These are phyloP conservation scores for Hucho hucho DNA, from an alignment of 2,113 vertebrate genomes.

Conservation along the genomic window DNA sequence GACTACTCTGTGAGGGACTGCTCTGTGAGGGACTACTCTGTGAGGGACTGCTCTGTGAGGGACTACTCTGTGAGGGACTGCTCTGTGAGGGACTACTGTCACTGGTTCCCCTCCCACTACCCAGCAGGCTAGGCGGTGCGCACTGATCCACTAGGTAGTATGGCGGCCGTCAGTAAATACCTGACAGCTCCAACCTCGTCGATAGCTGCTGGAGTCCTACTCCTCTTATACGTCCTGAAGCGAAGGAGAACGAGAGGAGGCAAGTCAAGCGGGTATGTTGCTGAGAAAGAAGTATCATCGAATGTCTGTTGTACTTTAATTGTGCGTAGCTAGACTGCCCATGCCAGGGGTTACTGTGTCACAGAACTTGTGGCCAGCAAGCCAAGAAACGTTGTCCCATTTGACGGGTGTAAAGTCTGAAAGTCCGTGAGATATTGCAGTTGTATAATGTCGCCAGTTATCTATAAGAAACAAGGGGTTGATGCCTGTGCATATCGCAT, in stretches of 20 bases:
- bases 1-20: background rate
- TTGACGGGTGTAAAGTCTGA: no score
- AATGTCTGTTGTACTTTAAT: no score
- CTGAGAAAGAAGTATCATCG: no score
- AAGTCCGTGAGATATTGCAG: no score
- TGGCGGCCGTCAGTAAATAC: conserved; percentile 91
- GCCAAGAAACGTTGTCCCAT: no score
- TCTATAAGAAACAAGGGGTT: no score
- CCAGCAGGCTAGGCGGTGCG: background rate
- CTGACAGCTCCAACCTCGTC: conserved; percentile 84
- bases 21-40: background rate
- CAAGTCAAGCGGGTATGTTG: conserved; percentile 65
- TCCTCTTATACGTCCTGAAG: conserved; percentile 79
- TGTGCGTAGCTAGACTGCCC: no score
- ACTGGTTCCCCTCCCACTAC: background rate
- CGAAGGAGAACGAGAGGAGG: conserved; percentile 64
- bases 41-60: no score
- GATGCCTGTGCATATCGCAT: no score
- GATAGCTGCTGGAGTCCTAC: conserved; percentile 79
- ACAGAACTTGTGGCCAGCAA: no score
- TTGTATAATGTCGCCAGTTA: no score
- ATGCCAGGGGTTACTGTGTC: no score
- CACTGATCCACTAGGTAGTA: conserved; percentile 52
- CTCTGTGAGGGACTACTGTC: background rate
- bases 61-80: background rate